These are phyloP conservation scores for Emydocephalus ijimae DNA, from an alignment of 2,113 vertebrate species.

Conservation along the genomic window DNA sequence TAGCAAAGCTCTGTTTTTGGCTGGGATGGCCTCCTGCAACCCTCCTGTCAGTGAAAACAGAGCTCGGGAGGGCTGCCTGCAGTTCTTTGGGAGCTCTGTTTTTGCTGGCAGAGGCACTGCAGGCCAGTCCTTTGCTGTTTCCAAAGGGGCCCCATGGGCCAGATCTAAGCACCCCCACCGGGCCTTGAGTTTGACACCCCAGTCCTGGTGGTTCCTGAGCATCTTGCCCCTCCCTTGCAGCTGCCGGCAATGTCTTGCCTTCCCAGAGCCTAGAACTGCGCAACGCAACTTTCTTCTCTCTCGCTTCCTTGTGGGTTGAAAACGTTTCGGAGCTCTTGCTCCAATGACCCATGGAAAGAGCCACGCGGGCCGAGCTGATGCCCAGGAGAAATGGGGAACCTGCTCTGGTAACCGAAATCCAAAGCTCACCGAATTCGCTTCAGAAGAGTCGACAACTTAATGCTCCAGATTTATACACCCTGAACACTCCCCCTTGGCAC, in stretches of 20 bases:
- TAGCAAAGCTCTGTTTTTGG: too few species aligned
- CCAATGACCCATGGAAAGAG: not conserved
- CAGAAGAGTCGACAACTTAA: conserved; percentile 23
- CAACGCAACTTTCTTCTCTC: not conserved
- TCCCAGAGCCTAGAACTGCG: not conserved
- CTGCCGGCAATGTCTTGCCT: conserved; percentile 8
- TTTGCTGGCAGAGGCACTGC: too few species aligned
- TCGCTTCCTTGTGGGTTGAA: not conserved
- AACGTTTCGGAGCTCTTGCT: not conserved
- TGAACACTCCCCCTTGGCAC: not conserved
- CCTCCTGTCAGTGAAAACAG: too few species aligned
- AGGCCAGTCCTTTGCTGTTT: too few species aligned
- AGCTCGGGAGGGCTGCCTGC: too few species aligned
- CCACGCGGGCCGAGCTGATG: not conserved
- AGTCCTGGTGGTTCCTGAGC: not conserved
- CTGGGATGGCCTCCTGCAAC: too few species aligned
- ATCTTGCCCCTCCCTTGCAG: not conserved
- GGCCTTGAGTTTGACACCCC: too few species aligned
- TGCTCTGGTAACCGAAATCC: conserved; percentile 15
- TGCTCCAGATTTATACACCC: conserved; percentile 20
- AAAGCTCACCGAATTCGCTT: conserved; percentile 23
- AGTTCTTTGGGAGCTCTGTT: too few species aligned
- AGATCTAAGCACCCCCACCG: too few species aligned
- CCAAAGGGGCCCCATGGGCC: too few species aligned
- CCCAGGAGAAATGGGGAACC: not conserved